Evolutionary conservation across 2,888 invertebrate genomes (phyloP).

Genomic region (Acrobasis consociella): DNA sequence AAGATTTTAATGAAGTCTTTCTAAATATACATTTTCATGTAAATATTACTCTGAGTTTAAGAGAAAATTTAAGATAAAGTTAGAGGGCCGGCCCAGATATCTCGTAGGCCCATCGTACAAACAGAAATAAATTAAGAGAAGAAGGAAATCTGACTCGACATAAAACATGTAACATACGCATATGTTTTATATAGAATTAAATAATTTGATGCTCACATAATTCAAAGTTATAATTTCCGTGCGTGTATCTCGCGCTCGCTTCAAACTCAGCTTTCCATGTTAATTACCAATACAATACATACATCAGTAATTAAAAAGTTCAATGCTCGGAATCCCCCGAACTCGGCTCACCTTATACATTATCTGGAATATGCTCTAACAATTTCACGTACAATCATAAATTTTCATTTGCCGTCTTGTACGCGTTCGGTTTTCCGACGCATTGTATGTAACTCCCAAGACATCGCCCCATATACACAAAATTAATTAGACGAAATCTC

Average conservation of each 20-base stretch:
- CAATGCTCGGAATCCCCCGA: slow-evolving; percentile 51
- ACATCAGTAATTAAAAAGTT: slow-evolving; percentile 58
- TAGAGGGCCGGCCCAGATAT: too few species aligned
- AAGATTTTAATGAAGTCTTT: too few species aligned
- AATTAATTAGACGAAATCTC: slow-evolving; percentile 82
- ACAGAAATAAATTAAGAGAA: too few species aligned
- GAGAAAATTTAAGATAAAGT: too few species aligned
- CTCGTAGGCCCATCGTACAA: too few species aligned
- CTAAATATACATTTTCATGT: too few species aligned
- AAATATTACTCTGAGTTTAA: too few species aligned
- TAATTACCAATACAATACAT: slow-evolving; percentile 40
- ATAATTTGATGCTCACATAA: neutral
- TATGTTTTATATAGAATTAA: too few species aligned
- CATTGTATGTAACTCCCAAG: slow-evolving; percentile 79
- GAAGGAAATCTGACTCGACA: too few species aligned
- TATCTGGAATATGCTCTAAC: slow-evolving; percentile 73
- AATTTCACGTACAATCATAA: slow-evolving; percentile 82
- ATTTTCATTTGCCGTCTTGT: slow-evolving; percentile 80
- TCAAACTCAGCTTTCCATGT: slow-evolving; percentile 27
- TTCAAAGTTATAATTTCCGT: slow-evolving; percentile 13
- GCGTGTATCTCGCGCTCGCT: slow-evolving; percentile 3
- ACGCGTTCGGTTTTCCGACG: slow-evolving; percentile 73
- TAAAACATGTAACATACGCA: too few species aligned
- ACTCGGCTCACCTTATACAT: slow-evolving; percentile 58
- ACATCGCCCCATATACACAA: slow-evolving; percentile 78